phyloP scores from a whole-genome alignment of 1,140 invertebrate species.

The Drosophila melanogaster region DNA sequence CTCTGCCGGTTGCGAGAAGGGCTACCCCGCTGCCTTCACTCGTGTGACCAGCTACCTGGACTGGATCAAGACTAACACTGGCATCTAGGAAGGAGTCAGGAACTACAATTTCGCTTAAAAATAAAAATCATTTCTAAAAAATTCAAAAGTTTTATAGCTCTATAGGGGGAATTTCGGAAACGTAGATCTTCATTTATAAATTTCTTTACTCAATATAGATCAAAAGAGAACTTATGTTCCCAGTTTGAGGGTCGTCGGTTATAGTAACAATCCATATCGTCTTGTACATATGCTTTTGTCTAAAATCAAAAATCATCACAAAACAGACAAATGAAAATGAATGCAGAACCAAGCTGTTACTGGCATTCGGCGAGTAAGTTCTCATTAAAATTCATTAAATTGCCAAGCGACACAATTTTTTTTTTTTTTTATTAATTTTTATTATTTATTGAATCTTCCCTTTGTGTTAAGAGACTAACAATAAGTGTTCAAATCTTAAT shows the following conservation, averaged over 20 bases:
- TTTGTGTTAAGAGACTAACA: too few relatives aligned
- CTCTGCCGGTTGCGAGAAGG: constrained; percentile 85
- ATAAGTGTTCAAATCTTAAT: too few relatives aligned
- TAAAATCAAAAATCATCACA: constrained; percentile 9
- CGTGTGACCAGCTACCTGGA: constrained; percentile 85
- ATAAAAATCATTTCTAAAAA: constrained; percentile 47
- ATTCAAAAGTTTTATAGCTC: constrained; percentile 31
- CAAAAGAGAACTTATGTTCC: too few relatives aligned
- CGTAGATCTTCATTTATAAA: too few relatives aligned
- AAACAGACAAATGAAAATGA: constrained; percentile 53
- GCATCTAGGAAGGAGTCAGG: constrained; percentile 42
- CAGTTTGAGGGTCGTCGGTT: too few relatives aligned
- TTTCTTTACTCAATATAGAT: too few relatives aligned
- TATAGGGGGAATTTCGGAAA: background rate
- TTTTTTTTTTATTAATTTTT: too few relatives aligned
- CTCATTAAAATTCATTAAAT: constrained; percentile 79
- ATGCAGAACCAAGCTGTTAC: constrained; percentile 12
- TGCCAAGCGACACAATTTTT: constrained; percentile 61
- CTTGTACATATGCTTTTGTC: too few relatives aligned
- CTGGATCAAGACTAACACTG: constrained; percentile 85
- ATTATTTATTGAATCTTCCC: too few relatives aligned
- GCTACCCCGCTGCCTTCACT: constrained; percentile 85
- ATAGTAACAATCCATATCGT: too few relatives aligned
- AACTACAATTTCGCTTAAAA: constrained; percentile 26
- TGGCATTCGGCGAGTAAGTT: background rate